Percentiles rank a stretch among this genome's conserved stretches.
These are phyloP conservation scores for Neomorphus geoffroyi DNA, from an alignment of 2,797 vertebrate species.

Conservation along the genomic window DNA sequence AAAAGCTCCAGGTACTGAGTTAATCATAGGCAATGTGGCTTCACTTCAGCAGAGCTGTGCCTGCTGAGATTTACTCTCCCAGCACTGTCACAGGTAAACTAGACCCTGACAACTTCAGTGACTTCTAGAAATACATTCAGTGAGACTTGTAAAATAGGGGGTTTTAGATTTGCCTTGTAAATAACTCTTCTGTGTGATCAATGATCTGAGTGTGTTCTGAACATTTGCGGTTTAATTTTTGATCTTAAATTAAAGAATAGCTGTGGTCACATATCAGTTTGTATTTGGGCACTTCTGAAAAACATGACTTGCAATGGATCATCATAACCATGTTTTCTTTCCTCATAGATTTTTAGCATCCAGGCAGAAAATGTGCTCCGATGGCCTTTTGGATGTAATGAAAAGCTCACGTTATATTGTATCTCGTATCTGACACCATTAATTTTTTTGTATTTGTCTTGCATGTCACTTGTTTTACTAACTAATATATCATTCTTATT, in stretches of 20 bases:
- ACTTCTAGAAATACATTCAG: not conserved
- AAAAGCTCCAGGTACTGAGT: not conserved
- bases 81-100: not conserved
- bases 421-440: constrained; percentile 12
- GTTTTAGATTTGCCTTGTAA: not conserved
- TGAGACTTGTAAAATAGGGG: not conserved
- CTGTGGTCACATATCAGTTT: not conserved
- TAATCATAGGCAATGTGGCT: not conserved
- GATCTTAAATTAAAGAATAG: not conserved
- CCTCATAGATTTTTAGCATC: constrained; percentile 43
- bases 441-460: constrained; percentile 37
- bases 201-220: not conserved
- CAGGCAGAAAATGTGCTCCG: constrained; percentile 27
- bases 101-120: not conserved
- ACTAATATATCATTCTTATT: constrained; percentile 33
- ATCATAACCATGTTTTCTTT: constrained; percentile 26
- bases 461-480: constrained; percentile 9
- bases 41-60: not conserved
- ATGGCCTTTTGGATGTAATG: not conserved
- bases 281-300: constrained; percentile 31
- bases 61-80: not conserved
- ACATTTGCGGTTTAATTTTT: not conserved
- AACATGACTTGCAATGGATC: constrained; percentile 2
- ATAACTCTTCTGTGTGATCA: not conserved
- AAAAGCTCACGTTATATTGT: constrained; percentile 25